Evolutionary conservation across 2,113 vertebrate species (phyloP).

Genomic region (Notechis scutatus): DNA sequence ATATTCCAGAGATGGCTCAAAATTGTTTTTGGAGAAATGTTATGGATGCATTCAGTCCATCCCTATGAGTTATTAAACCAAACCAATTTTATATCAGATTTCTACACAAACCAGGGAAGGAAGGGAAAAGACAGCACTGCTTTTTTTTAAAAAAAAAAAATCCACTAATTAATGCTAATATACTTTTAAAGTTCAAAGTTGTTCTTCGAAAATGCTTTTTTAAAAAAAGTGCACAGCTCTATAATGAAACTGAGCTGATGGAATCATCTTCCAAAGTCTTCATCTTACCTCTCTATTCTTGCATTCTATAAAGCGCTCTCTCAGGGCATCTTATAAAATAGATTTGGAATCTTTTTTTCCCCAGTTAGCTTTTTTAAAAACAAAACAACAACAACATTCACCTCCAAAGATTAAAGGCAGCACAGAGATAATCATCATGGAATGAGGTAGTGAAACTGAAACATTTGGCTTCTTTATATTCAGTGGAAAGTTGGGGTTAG

Average conservation of each 20-base stretch:
- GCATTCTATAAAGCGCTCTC: background rate
- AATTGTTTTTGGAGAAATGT: background rate
- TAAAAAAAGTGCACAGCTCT: background rate
- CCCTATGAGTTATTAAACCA: background rate
- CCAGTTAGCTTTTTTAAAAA: background rate
- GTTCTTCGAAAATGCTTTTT: background rate
- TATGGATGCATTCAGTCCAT: background rate
- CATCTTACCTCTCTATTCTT: background rate
- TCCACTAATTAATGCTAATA: background rate
- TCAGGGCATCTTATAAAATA: background rate
- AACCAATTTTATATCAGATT: background rate
- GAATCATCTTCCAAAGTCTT: background rate
- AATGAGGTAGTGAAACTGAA: background rate
- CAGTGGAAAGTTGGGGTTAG: background rate
- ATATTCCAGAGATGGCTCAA: background rate
- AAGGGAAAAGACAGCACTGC: background rate
- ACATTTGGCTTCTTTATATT: background rate
- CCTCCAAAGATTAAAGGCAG: background rate
- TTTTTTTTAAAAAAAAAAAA: background rate
- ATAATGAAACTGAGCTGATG: background rate
- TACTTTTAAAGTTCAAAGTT: background rate
- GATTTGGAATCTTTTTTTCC: background rate
- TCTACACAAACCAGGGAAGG: background rate
- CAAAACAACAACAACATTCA: background rate
- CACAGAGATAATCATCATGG: background rate